Conservation (phyloP, 2,888 invertebrate genomes). For the Pandemis cinnamomeana region DNA sequence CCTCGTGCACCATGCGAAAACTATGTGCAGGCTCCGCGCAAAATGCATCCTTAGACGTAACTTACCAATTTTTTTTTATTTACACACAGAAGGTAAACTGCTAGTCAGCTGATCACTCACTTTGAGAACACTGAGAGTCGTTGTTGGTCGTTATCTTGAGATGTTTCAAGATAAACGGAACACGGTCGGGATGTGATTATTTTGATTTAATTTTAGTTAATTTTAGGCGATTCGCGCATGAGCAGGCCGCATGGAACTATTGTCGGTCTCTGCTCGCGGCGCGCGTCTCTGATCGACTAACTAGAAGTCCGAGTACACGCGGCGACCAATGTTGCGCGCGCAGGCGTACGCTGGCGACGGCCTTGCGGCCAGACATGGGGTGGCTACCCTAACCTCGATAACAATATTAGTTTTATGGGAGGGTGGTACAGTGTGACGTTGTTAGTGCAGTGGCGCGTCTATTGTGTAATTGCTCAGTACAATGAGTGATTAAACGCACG, state of each 20-base stretch:
- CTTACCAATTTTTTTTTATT: conserved; percentile 31
- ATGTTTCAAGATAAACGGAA: conserved; percentile 51
- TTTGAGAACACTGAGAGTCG: conserved; percentile 45
- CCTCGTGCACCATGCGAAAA: conserved; percentile 77
- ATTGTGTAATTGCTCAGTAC: background rate
- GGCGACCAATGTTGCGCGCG: conserved; percentile 51
- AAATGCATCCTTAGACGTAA: conserved; percentile 43
- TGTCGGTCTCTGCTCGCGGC: conserved; percentile 51
- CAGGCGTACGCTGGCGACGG: conserved; percentile 37
- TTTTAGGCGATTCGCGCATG: conserved; percentile 8
- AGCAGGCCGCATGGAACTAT: background rate
- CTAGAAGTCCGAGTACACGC: conserved; percentile 48
- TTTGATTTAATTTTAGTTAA: conserved; percentile 46
- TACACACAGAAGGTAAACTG: conserved; percentile 36
- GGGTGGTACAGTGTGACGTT: background rate
- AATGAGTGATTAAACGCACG: background rate
- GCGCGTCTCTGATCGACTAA: conserved; percentile 77
- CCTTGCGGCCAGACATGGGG: conserved; percentile 39
- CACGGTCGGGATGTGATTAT: conserved; percentile 42
- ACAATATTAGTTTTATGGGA: conserved; percentile 30
- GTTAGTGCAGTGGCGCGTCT: background rate
- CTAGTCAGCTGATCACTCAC: conserved; percentile 54
- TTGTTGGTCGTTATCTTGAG: conserved; percentile 50
- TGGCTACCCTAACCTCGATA: conserved; percentile 38
- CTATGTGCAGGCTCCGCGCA: conserved; percentile 59